Conservation (phyloP, 2,797 vertebrate genomes). For the Gallirallus australis region DNA sequence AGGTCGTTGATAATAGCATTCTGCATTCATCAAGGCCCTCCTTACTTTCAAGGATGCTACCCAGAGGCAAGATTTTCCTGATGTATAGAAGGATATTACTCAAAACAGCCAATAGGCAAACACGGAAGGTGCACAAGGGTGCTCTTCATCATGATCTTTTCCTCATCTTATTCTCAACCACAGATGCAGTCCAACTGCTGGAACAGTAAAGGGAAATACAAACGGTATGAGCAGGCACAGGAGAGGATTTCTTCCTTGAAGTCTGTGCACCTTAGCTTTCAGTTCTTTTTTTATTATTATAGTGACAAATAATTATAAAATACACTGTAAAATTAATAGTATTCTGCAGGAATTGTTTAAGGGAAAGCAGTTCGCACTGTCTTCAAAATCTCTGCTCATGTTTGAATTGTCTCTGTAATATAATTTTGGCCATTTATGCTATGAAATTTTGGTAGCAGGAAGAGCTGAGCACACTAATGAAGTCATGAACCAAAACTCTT, state of each 20-base stretch:
- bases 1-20: neutral
- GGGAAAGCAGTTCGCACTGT: neutral
- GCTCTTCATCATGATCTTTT: neutral
- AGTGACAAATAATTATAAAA: neutral
- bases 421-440: neutral
- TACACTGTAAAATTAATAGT: neutral
- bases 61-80: neutral
- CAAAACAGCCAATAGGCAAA: neutral
- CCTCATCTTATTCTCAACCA: neutral
- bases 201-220: neutral
- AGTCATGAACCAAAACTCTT: neutral
- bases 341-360: neutral
- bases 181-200: neutral
- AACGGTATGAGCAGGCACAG: neutral
- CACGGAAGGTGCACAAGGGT: neutral
- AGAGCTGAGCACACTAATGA: neutral
- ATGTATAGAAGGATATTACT: neutral
- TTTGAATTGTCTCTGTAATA: neutral
- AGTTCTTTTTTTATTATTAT: neutral
- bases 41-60: neutral
- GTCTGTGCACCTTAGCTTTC: neutral
- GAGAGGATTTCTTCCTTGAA: neutral
- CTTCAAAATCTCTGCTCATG: neutral
- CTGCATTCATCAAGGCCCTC: neutral
- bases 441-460: neutral